phyloP scores from a whole-genome alignment of 92 coral and sea anemone genomes.

The Palythoa grandis region DNA sequence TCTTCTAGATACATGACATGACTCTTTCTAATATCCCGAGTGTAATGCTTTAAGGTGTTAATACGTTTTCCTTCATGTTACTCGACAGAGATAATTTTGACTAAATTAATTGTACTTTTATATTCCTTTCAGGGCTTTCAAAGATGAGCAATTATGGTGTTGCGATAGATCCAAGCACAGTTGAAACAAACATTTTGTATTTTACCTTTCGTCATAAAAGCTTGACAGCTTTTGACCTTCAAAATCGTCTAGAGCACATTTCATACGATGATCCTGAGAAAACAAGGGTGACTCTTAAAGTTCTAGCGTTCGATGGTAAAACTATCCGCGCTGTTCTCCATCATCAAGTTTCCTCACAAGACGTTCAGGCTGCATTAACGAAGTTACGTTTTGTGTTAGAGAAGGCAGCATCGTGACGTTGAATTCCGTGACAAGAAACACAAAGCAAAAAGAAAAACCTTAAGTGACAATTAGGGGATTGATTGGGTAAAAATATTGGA shows the following conservation, averaged over 20 bases:
- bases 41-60: no score
- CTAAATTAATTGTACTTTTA: not conserved
- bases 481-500: no score
- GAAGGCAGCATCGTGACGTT: not conserved
- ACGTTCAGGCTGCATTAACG: constrained; percentile 51
- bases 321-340: constrained; percentile 70
- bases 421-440: no score
- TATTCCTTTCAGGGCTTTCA: constrained; percentile 56
- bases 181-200: constrained; percentile 72
- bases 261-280: constrained; percentile 55
- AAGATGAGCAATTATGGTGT: constrained; percentile 61
- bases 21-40: no score
- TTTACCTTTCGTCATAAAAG: constrained; percentile 57
- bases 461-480: no score
- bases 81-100: not conserved
- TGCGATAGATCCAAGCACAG: constrained; percentile 53
- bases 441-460: no score
- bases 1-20: no score
- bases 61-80: not conserved
- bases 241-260: constrained; percentile 53
- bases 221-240: constrained; percentile 69
- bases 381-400: constrained; percentile 45
- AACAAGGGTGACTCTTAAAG: constrained; percentile 52
- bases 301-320: constrained; percentile 43
- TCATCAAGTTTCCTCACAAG: constrained; percentile 68